Conservation (phyloP, 92 coral and sea anemone genomes). For the Epizoanthus stellaris region DNA sequence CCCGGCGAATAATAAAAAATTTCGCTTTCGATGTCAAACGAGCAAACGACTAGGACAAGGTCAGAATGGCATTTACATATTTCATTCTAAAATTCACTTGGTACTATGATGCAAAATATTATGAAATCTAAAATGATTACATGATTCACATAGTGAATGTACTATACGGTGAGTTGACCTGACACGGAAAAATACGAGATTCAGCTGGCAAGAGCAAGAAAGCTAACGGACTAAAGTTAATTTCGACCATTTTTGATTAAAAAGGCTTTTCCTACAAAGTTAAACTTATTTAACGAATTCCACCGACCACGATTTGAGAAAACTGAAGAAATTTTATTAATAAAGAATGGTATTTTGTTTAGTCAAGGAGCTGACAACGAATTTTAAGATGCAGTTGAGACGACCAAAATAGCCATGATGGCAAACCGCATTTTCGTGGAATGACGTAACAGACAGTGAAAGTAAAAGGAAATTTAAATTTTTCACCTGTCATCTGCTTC, state of each 20-base stretch:
- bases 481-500: constrained; percentile 12
- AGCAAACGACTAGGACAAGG: too few relatives aligned
- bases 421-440: neutral
- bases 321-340: neutral
- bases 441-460: constrained; percentile 8
- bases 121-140: too few relatives aligned
- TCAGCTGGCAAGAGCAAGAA: too few relatives aligned
- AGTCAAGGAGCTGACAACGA: constrained; percentile 8
- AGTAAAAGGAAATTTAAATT: neutral
- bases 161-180: too few relatives aligned
- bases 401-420: neutral
- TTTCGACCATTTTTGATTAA: neutral
- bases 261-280: neutral
- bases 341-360: neutral
- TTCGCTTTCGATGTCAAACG: too few relatives aligned
- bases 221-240: too few relatives aligned
- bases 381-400: neutral
- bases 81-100: too few relatives aligned
- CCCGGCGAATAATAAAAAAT: too few relatives aligned
- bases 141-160: too few relatives aligned
- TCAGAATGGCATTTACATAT: too few relatives aligned
- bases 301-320: neutral
- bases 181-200: too few relatives aligned
- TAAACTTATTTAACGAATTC: neutral
- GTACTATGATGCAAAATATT: too few relatives aligned